These are phyloP conservation scores for Monochamus alternatus DNA, from an alignment of 2,888 invertebrate species.

Conservation along the genomic window DNA sequence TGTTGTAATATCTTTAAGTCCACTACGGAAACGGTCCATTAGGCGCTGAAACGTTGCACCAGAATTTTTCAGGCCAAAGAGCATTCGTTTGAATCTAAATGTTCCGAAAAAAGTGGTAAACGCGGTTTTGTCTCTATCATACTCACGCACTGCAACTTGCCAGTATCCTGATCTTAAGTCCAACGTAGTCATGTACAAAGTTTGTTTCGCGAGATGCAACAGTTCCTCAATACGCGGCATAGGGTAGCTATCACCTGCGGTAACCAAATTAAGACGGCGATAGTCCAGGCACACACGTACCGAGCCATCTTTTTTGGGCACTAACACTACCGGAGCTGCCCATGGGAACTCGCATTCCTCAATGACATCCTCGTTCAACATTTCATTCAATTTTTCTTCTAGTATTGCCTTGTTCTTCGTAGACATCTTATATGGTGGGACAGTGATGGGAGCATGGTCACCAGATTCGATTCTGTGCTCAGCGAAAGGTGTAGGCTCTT, in stretches of 20 bases:
- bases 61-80: slow-evolving; percentile 55
- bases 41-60: slow-evolving; percentile 56
- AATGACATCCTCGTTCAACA: slow-evolving; percentile 60
- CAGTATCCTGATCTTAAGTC: slow-evolving; percentile 39
- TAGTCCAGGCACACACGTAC: slow-evolving; percentile 47
- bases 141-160: slow-evolving; percentile 18
- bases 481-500: slow-evolving; percentile 55
- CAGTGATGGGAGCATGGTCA: slow-evolving; percentile 57
- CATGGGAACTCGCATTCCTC: slow-evolving; percentile 66
- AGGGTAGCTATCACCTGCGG: slow-evolving; percentile 51
- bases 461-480: slow-evolving; percentile 33
- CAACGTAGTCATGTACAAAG: slow-evolving; percentile 37
- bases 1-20: slow-evolving; percentile 48
- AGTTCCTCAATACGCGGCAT: slow-evolving; percentile 53
- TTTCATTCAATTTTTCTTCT: slow-evolving; percentile 55
- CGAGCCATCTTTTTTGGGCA: slow-evolving; percentile 47
- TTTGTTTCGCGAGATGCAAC: slow-evolving; percentile 41
- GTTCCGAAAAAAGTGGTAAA: slow-evolving; percentile 58
- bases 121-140: slow-evolving; percentile 43
- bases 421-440: slow-evolving; percentile 61
- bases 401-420: slow-evolving; percentile 51
- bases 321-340: slow-evolving; percentile 63
- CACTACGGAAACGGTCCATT: slow-evolving; percentile 52
- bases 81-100: slow-evolving; percentile 51
- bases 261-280: slow-evolving; percentile 45